Evolutionary conservation across 2,113 vertebrate genomes (phyloP), one percentile per base, ranked within the genome.

Genomic region (Myxocyprinus asiaticus): DNA sequence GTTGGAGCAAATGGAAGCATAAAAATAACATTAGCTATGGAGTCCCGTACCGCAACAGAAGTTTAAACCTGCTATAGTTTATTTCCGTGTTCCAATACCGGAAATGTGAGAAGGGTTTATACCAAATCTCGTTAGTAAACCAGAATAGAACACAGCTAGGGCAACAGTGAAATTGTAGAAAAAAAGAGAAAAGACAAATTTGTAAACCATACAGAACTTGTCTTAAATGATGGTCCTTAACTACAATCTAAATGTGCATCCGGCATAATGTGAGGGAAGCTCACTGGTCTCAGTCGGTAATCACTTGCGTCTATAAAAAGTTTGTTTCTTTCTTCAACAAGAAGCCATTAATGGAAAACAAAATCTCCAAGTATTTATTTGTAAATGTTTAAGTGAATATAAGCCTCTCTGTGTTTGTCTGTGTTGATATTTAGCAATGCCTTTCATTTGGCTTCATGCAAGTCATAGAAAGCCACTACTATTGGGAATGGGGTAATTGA

Each of bases 361-460:
- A 84, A 87, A 79, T 65, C 69, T 55, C 56, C 55, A 84, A 89
- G 76, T 93, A 94, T 94, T 94, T 93, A 94, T 94, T 94, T 94
- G 92, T 93, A 93, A 92, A 93, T 93, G 89, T 90, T 87, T 84
- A 86, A 89, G 86, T 84, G 90, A 85, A 89, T 88, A 86, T 82
- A 87, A 84, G 86, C 87, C 86, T 91, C 83, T 87, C 82, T 88
- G 78, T 71, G 78, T 89, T 92, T 92, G 91, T 93, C 91, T 93
- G 91, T 93, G 86, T 90, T 85, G 70, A 85, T 90, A 91, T 94
- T 91, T 91, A 92, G 92, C 79, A 61, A 67, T 74, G 76, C 56
- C 15, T 67, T 77, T 79, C 75, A 80, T 67, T 76, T 78, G 73
- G 70, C 71, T 14, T 82, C 79, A 72, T 75, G 74, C 72, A 44